Percentiles rank a stretch among this genome's conserved stretches.
These are phyloP conservation scores for Halcyon smyrnensis DNA, from an alignment of 2,797 vertebrate species.

Conservation along the genomic window DNA sequence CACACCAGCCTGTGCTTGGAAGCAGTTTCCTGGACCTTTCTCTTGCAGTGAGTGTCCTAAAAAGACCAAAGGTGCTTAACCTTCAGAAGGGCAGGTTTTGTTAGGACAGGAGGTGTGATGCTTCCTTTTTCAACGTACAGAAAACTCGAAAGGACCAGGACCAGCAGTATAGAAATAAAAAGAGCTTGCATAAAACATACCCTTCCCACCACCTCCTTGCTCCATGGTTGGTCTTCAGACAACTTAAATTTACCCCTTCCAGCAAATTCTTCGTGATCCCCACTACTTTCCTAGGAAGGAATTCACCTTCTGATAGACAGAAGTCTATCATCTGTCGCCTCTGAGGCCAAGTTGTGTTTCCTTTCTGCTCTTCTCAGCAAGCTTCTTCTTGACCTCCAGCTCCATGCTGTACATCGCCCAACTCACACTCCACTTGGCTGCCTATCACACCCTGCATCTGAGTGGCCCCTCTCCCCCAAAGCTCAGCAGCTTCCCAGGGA, in stretches of 20 bases:
- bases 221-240: not conserved
- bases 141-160: not conserved
- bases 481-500: not conserved
- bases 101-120: not conserved
- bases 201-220: not conserved
- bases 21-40: not conserved
- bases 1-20: accelerated
- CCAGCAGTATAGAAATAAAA: not conserved
- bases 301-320: too few species aligned
- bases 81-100: not conserved
- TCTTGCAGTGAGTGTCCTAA: not conserved
- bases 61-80: not conserved
- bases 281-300: not conserved
- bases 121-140: not conserved
- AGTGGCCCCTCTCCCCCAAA: not conserved
- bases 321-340: not conserved
- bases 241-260: not conserved
- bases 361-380: not conserved
- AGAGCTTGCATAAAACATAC: not conserved
- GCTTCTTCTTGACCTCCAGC: not conserved
- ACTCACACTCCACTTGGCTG: not conserved
- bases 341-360: not conserved
- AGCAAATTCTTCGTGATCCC: not conserved
- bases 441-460: not conserved
- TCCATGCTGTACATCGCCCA: not conserved